These are phyloP conservation scores for Meghimatium bilineatum DNA, from an alignment of 2,888 invertebrate species.

Conservation along the genomic window DNA sequence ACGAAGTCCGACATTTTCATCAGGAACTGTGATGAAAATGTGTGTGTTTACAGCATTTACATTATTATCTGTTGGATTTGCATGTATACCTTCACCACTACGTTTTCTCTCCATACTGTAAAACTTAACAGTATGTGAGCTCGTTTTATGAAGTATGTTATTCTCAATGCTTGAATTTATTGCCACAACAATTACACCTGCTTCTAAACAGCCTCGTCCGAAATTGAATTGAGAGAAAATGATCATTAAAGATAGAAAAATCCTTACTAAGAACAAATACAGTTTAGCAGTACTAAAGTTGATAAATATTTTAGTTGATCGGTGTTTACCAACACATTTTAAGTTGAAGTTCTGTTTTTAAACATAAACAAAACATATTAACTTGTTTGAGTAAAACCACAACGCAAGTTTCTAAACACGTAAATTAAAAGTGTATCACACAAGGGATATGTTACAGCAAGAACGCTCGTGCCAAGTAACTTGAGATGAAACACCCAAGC, in stretches of 20 bases:
- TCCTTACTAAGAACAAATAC: background rate
- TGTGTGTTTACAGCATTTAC: constrained; percentile 65
- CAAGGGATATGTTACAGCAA: too few species aligned
- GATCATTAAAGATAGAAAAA: background rate
- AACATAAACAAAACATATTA: background rate
- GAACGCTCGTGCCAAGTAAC: background rate
- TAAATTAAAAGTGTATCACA: too few species aligned
- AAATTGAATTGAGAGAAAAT: background rate
- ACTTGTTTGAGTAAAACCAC: background rate
- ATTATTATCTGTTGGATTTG: constrained; percentile 42
- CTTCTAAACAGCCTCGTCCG: too few species aligned
- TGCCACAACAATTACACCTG: background rate
- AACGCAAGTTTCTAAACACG: background rate
- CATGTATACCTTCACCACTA: constrained; percentile 16
- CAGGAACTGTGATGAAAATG: constrained; percentile 60
- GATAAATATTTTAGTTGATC: background rate
- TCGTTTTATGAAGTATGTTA: background rate
- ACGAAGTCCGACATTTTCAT: constrained; percentile 55
- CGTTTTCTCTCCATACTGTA: constrained; percentile 28
- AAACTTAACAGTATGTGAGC: background rate
- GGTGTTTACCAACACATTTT: background rate
- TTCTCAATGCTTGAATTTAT: background rate
- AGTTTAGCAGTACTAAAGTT: background rate
- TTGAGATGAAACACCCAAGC: background rate
- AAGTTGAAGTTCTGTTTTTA: background rate